phyloP scores from a whole-genome alignment of 2,888 invertebrate genomes.

The Malacosoma neustria region DNA sequence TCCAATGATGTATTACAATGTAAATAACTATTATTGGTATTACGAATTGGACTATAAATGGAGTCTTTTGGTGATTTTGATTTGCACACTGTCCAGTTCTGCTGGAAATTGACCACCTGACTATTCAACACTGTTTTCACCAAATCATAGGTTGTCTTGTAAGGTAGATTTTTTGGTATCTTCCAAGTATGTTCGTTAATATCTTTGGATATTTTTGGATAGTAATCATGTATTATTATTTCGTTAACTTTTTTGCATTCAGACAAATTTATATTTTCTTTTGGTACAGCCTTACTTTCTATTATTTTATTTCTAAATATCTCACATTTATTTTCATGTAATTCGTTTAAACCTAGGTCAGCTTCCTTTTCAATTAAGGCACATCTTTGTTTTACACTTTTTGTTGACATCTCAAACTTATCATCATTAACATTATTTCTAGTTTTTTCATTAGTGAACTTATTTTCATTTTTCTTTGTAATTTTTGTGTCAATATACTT shows the following conservation, averaged over 20 bases:
- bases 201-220: constrained; percentile 6
- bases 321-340: constrained; percentile 13
- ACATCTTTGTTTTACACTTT: constrained; percentile 21
- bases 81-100: background rate
- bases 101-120: constrained; percentile 13
- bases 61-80: constrained; percentile 1
- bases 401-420: constrained; percentile 21
- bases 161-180: constrained; percentile 8
- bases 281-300: constrained; percentile 13
- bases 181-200: background rate
- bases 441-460: too few species aligned
- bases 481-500: constrained; percentile 3
- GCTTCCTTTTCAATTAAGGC: constrained; percentile 16
- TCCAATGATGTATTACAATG: background rate
- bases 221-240: constrained; percentile 17
- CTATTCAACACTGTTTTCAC: constrained; percentile 33
- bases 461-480: constrained; percentile 2
- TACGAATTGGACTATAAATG: background rate
- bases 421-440: constrained; percentile 12
- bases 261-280: constrained; percentile 15
- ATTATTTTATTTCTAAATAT: constrained; percentile 16
- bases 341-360: constrained; percentile 10
- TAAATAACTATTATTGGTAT: too few species aligned
- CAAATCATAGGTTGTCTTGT: constrained; percentile 42
- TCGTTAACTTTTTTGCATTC: constrained; percentile 18